Evolutionary conservation across 2,888 invertebrate genomes (phyloP).

Genomic region (Xestia sexstrigata): DNA sequence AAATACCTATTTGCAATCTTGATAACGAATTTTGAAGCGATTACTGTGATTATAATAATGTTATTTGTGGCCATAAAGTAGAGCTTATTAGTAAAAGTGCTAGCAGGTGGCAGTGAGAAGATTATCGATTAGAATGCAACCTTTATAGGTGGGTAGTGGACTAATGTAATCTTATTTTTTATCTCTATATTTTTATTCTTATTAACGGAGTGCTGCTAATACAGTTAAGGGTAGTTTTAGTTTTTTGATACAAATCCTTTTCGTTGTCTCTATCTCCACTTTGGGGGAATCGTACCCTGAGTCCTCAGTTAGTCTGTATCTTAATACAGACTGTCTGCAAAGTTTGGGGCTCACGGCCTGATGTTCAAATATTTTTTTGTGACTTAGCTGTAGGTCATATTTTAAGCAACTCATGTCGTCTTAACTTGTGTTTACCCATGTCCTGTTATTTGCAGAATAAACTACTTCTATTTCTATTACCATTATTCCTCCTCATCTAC

Average conservation of each 20-base stretch:
- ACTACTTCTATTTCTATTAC: background rate
- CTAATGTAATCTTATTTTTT: background rate
- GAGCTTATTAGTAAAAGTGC: constrained; percentile 51
- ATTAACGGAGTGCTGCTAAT: background rate
- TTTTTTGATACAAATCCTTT: background rate
- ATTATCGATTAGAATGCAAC: constrained; percentile 20
- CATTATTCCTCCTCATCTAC: background rate
- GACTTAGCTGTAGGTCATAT: background rate
- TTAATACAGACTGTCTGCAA: background rate
- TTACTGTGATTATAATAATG: constrained; percentile 47
- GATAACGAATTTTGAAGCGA: constrained; percentile 39
- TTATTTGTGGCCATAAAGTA: constrained; percentile 41
- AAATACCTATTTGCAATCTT: constrained; percentile 34
- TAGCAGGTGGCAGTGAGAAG: constrained; percentile 41
- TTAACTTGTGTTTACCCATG: background rate
- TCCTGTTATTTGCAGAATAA: background rate
- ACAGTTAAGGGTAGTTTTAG: background rate
- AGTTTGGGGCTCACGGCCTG: background rate
- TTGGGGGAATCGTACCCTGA: background rate
- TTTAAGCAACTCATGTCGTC: background rate
- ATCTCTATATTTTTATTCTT: background rate
- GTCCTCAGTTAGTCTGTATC: background rate
- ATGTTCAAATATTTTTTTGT: background rate
- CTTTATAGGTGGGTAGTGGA: background rate
- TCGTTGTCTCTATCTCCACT: background rate